A percentile compares a stretch with the other conserved stretches of the same genome.
phyloP scores from a whole-genome alignment of 2,888 invertebrate genomes.

The Conchocele bisecta region DNA sequence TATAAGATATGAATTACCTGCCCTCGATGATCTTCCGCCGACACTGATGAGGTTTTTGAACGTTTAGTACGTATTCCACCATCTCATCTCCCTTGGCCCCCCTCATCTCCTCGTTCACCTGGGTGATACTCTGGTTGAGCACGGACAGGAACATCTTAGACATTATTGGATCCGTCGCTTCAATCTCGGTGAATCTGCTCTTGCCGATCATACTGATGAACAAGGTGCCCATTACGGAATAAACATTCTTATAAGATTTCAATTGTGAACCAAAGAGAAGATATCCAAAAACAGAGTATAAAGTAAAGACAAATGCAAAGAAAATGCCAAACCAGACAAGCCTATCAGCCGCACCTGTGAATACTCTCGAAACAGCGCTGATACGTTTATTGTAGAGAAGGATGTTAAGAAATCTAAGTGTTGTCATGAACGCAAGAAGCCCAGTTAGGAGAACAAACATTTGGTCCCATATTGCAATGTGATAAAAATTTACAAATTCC shows the following conservation, averaged over 20 bases:
- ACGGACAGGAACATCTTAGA: slow-evolving; percentile 73
- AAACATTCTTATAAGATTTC: slow-evolving; percentile 61
- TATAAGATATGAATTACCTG: too few species aligned
- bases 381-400: slow-evolving; percentile 69
- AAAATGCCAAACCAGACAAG: slow-evolving; percentile 68
- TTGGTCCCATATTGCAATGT: slow-evolving; percentile 68
- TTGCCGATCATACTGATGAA: slow-evolving; percentile 72
- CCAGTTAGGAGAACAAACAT: slow-evolving; percentile 61
- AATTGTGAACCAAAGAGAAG: slow-evolving; percentile 64
- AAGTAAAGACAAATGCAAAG: slow-evolving; percentile 58
- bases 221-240: slow-evolving; percentile 62
- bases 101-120: too few species aligned
- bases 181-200: slow-evolving; percentile 64
- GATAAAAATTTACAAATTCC: slow-evolving; percentile 71
- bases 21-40: too few species aligned
- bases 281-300: slow-evolving; percentile 66
- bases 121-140: too few species aligned
- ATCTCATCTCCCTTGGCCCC: too few species aligned
- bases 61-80: too few species aligned
- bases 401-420: slow-evolving; percentile 65
- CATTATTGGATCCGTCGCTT: slow-evolving; percentile 57
- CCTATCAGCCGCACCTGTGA: slow-evolving; percentile 58
- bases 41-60: too few species aligned
- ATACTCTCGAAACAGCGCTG: slow-evolving; percentile 59
- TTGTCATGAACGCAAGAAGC: slow-evolving; percentile 64